Conservation (phyloP, 2,797 vertebrate species). For the Emydoidea blandingii region DNA sequence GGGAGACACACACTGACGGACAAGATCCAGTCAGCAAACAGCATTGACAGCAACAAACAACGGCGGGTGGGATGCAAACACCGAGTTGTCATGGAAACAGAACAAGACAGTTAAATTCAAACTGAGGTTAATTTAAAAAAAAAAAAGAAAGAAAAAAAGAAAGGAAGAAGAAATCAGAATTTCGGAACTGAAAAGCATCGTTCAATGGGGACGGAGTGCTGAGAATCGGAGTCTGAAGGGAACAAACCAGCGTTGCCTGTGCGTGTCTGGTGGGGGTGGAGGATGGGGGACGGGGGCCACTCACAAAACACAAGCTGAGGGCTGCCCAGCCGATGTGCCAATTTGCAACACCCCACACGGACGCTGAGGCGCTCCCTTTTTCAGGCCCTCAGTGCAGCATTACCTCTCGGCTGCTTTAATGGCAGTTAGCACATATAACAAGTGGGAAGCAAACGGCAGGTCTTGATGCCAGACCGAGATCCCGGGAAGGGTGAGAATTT, state of each 20-base stretch:
- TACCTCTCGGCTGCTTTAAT: rapidly evolving
- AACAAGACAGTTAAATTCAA: slow-evolving; percentile 77
- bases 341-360: background rate
- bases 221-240: slow-evolving; percentile 86
- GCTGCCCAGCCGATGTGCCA: background rate
- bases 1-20: slow-evolving; percentile 76
- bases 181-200: slow-evolving; percentile 62
- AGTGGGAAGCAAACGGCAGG: background rate
- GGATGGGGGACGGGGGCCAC: background rate
- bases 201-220: slow-evolving; percentile 73
- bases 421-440: background rate
- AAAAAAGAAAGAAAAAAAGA: slow-evolving; percentile 22
- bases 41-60: slow-evolving; percentile 81
- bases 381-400: rapidly evolving
- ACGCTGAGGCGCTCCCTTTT: background rate
- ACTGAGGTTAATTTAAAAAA: slow-evolving; percentile 75
- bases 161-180: slow-evolving; percentile 42
- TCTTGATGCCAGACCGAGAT: background rate
- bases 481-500: rapidly evolving
- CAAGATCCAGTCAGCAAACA: slow-evolving; percentile 83
- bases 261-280: background rate
- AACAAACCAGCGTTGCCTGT: slow-evolving; percentile 34
- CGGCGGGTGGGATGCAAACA: slow-evolving; percentile 83
- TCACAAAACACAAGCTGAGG: slow-evolving; percentile 77
- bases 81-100: slow-evolving; percentile 86